A percentile compares a stretch with the other conserved stretches of the same genome.
These are phyloP conservation scores for Nemurella pictetii DNA, from an alignment of 2,888 invertebrate species.

Conservation along the genomic window DNA sequence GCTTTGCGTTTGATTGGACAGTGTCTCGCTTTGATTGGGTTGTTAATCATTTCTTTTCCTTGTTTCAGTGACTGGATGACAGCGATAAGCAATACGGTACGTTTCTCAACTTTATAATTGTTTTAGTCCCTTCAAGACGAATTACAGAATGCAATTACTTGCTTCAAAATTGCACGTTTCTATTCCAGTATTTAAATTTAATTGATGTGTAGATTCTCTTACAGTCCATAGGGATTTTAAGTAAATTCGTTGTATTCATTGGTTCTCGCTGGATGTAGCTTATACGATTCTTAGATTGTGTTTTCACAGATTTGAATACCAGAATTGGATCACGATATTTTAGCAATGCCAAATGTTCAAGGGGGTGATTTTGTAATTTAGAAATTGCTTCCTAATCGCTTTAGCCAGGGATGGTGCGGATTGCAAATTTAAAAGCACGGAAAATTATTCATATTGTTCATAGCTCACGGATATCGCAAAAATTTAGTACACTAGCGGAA, in stretches of 20 bases:
- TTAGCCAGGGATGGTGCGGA: neutral
- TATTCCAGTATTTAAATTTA: neutral
- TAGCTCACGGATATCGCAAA: too few species aligned
- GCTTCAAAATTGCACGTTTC: neutral
- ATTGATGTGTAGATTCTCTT: neutral
- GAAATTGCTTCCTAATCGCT: neutral
- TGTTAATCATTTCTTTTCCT: slow-evolving; percentile 35
- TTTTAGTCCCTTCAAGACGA: neutral
- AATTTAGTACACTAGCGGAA: too few species aligned
- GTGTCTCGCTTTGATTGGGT: neutral
- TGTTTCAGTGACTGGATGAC: slow-evolving; percentile 74
- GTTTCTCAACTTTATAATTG: slow-evolving; percentile 50
- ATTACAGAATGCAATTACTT: neutral
- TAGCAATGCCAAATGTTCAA: neutral
- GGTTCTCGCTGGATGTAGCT: neutral
- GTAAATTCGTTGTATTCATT: neutral
- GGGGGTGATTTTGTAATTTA: neutral
- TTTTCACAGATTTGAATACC: neutral
- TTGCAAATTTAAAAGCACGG: neutral
- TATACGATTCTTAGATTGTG: neutral
- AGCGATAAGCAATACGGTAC: slow-evolving; percentile 78
- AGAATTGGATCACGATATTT: neutral
- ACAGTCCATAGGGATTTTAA: neutral
- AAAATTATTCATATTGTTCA: neutral
- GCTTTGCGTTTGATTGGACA: neutral